phyloP scores from a whole-genome alignment of 2,888 invertebrate species.

The Hemithea aestivaria region DNA sequence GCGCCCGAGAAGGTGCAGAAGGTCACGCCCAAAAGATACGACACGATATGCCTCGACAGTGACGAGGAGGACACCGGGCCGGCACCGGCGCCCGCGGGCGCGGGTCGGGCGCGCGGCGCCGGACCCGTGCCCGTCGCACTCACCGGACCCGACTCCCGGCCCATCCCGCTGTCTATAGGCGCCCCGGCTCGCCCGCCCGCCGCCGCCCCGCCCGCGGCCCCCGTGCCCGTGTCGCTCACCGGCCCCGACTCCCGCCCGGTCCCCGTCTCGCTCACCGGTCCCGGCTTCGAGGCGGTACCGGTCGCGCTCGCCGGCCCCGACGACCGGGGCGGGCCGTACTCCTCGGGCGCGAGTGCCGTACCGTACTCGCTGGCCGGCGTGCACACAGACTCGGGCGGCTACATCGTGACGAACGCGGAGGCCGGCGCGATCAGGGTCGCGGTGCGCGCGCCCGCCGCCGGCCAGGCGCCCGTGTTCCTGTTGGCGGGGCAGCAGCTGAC shows the following conservation, averaged over 20 bases:
- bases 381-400: not conserved
- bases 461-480: not conserved
- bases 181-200: conserved; percentile 1
- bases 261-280: conserved; percentile 18
- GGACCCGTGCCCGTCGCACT: conserved; percentile 15
- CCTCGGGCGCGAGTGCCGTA: not conserved
- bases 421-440: not conserved
- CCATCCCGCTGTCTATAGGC: conserved; percentile 4
- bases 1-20: too few species aligned
- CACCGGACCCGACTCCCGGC: conserved; percentile 8
- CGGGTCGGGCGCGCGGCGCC: not conserved
- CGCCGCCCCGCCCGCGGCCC: not conserved
- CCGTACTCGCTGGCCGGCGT: too few species aligned
- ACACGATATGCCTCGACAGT: conserved; percentile 59
- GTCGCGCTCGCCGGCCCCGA: conserved; percentile 1
- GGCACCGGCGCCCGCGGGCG: not conserved
- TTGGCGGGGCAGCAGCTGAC: conserved; percentile 1
- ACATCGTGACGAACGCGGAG: not conserved
- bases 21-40: conserved; percentile 1
- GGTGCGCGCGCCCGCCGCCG: not conserved
- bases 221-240: conserved; percentile 8
- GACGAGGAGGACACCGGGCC: conserved; percentile 61
- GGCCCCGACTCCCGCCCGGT: conserved; percentile 9
- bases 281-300: conserved; percentile 12
- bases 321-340: not conserved